A percentile compares a stretch with the other conserved stretches of the same genome.
Conservation (phyloP, 2,113 vertebrate genomes). For the Trogon melanurus region DNA sequence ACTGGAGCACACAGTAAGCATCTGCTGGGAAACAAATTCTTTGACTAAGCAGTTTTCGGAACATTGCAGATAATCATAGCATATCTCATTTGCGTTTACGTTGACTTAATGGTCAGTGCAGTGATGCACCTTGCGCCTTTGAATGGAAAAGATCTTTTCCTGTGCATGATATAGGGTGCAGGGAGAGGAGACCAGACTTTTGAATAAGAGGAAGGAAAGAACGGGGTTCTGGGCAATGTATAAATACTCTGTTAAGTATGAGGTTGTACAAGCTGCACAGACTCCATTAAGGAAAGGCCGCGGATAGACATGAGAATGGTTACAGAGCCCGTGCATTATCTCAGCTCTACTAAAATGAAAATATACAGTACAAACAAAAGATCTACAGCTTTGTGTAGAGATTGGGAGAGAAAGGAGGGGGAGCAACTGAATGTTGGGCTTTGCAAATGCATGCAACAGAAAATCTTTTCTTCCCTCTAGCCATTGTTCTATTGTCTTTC, state of each 20-base stretch:
- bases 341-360: slow-evolving; percentile 73
- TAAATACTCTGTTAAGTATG: slow-evolving; percentile 14
- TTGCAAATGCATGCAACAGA: slow-evolving; percentile 79
- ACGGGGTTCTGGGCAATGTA: neutral
- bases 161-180: neutral
- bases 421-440: slow-evolving; percentile 75
- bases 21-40: neutral
- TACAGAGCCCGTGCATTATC: slow-evolving; percentile 78
- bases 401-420: slow-evolving; percentile 51
- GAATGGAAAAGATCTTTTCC: neutral
- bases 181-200: neutral
- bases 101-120: neutral
- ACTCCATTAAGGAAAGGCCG: slow-evolving; percentile 79
- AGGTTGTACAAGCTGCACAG: slow-evolving; percentile 66
- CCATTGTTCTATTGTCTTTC: slow-evolving; percentile 94
- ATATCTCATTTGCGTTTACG: neutral
- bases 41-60: neutral
- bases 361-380: slow-evolving; percentile 79
- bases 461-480: slow-evolving; percentile 84
- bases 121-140: neutral
- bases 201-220: neutral
- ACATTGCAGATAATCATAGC: neutral
- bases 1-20: neutral
- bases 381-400: slow-evolving; percentile 74
- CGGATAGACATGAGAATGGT: slow-evolving; percentile 70